phyloP scores from a whole-genome alignment of 2,113 vertebrate genomes.

The Neodontobutis hainanensis region DNA sequence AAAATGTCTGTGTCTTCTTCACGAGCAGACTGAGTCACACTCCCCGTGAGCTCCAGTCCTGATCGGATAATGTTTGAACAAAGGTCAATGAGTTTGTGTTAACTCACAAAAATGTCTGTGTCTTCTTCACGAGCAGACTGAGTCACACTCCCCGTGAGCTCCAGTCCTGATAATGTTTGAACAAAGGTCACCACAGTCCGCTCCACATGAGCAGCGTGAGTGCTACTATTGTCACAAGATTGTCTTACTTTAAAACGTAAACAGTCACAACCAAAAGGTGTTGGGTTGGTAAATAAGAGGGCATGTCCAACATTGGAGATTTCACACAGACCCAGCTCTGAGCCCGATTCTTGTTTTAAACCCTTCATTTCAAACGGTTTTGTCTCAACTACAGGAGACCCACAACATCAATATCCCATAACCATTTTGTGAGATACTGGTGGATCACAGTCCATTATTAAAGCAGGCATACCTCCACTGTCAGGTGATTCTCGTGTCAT shows the following conservation, averaged over 20 bases:
- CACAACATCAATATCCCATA: not conserved
- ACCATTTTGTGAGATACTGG: not conserved
- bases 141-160: too few relatives aligned
- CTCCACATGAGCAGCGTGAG: not conserved
- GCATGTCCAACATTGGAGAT: not conserved
- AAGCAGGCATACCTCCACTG: not conserved
- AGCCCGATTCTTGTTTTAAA: constrained; percentile 2
- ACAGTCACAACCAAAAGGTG: not conserved
- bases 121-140: too few relatives aligned
- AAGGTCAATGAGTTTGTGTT: too few relatives aligned
- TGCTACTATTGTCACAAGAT: constrained; percentile 10
- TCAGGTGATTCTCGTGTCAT: not conserved
- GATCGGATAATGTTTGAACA: not conserved
- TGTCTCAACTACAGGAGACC: not conserved
- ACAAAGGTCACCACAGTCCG: not conserved
- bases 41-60: not conserved
- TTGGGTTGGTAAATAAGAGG: not conserved
- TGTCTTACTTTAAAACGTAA: not conserved
- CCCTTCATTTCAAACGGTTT: not conserved
- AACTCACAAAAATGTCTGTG: too few relatives aligned
- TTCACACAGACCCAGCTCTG: too few relatives aligned
- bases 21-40: not conserved
- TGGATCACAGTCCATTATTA: not conserved
- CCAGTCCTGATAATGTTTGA: too few relatives aligned
- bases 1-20: constrained; percentile 1